Evolutionary conservation across 2,888 invertebrate species (phyloP), one percentile per base, ranked within the genome.

Genomic region (Drosophila algonquin): DNA sequence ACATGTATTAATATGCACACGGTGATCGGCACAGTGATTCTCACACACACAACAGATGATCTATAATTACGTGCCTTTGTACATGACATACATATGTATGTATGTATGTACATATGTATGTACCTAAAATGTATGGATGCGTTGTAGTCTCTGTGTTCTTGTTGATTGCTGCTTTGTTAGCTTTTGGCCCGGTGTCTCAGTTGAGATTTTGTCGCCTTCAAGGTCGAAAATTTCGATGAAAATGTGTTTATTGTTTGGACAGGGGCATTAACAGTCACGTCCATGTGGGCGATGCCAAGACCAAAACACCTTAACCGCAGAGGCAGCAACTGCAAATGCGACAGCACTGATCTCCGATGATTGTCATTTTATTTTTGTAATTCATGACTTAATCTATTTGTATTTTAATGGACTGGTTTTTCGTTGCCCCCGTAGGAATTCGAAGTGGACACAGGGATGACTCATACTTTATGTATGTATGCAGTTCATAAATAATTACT

Each of bases 161-260:
- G 52, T 12, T 54, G 24, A 44, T 59, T 54, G 21, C 50, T 46
- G 24, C 32, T 51, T 21, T 51, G 12, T 52, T 44, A 45, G 46
- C 55, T 56, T 16, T 54, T 18, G 44, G 52, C 46, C 50, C 32
- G 45, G 18, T 40, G 55, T 61, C 69, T 79, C 63, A 52, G 75
- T 30, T 21, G 59, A 63, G 76, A 71, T 63, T 79, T 82, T 77
- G 79, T 74, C 73, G 79, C 57, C 60, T 72, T 72, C 86, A 85
- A 85, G 85, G 86, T 78, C 81, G 62, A 63, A 27, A 73, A 68
- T 87, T 87, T 77, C 63, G 78, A 81, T 81, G 79, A 85, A 86
- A 83, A 87, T 84, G 79, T 79, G 75, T 81, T 85, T 82, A 81
- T 83, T 85, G 86, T 85, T 87, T 85, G 83, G 85, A 87, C 81